Base-by-base conservation (phyloP, 2,888 invertebrate species). In the Nomada fucata region DNA sequence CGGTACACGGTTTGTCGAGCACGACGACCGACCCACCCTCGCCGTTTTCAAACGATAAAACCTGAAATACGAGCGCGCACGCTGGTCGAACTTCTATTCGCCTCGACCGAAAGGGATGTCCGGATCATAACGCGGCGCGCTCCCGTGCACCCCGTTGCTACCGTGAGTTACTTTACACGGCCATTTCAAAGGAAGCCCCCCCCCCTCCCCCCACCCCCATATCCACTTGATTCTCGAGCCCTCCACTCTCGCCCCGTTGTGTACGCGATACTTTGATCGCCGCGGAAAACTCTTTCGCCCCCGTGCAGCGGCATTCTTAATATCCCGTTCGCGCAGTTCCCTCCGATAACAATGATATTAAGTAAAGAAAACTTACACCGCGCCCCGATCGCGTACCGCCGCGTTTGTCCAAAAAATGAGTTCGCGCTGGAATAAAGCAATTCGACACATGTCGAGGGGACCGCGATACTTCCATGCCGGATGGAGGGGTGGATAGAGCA, bases 31-130 rank as follows among this genome's bases (percentile, higher is more conserved):
- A 83, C 78, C 83, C 83, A 83, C 69, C 63, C 88, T 91, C 86
- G 86, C 84, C 86, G 89, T 91, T 92, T 90, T 92, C 91, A 83
- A 89, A 88, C 92, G 91, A 93, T 93, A 93, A 93, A 93, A 92
- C 91, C 86, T 93, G 93, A 93, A 92, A 92, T 93, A 93, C 90
- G 92, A 87, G 84, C 86, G 69, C 26, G 75, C 86, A 84, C 85
- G 85, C 80, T 84, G 88, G 83, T 80, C 76, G 80, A 82, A 80
- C 70, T 76, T 84, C 72, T 76, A 85, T 90, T 88, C 86, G 84
- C 67, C 82, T 80, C 84, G 76, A 83, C 69, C 86, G 81, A 87
- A 84, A 89, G 91, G 93, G 92, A 93, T 92, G 91, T 92, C 89
- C 91, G 92, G 92, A 88, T 90, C 93, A 92, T 93, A 93, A 93